Conservation (phyloP, 2,888 invertebrate species). For the Scaptomyza polygonia region DNA sequence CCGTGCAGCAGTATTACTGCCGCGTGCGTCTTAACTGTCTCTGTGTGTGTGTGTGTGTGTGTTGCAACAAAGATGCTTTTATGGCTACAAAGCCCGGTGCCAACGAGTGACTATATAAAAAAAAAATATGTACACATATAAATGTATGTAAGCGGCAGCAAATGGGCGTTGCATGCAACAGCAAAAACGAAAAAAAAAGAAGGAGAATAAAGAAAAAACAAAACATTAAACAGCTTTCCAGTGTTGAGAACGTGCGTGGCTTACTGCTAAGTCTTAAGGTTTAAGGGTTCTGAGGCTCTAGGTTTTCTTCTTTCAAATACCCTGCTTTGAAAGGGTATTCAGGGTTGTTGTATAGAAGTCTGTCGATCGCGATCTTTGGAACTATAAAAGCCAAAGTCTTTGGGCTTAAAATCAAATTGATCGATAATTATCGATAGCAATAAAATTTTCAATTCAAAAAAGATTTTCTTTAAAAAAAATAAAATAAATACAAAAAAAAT, state of each 20-base stretch:
- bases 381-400: too few relatives aligned
- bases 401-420: too few relatives aligned
- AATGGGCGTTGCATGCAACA: conserved; percentile 7
- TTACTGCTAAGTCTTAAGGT: conserved; percentile 7
- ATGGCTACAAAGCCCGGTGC: conserved; percentile 52
- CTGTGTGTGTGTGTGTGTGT: conserved; percentile 46
- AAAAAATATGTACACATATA: background rate
- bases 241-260: conserved; percentile 44
- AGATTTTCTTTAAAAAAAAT: too few relatives aligned
- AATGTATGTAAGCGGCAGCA: conserved; percentile 2
- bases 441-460: too few relatives aligned
- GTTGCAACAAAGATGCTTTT: conserved; percentile 70
- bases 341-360: background rate
- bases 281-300: background rate
- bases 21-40: conserved; percentile 41
- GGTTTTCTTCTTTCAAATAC: background rate
- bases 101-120: conserved; percentile 24
- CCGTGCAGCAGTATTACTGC: too few relatives aligned
- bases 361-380: too few relatives aligned
- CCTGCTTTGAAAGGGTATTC: background rate
- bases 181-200: background rate
- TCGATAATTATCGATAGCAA: too few relatives aligned
- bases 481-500: too few relatives aligned
- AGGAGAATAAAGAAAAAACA: too few relatives aligned
- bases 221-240: conserved; percentile 1